phyloP scores from a whole-genome alignment of 2,888 invertebrate genomes.

The Phengaris alcon region DNA sequence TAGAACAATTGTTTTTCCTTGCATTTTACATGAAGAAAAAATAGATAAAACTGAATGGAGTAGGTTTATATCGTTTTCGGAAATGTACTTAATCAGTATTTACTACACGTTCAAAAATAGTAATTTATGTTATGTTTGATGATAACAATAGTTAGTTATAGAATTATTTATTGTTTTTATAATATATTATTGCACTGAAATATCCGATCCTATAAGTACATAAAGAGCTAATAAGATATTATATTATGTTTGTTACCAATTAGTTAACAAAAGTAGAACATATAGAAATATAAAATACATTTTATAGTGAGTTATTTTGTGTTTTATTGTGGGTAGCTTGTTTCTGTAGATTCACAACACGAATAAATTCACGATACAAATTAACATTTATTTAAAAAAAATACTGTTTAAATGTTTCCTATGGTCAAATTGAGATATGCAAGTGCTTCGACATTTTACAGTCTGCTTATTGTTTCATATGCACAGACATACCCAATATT shows the following conservation, averaged over 20 bases:
- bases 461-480: background rate
- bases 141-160: constrained; percentile 8
- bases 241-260: constrained; percentile 25
- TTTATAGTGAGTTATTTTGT: constrained; percentile 23
- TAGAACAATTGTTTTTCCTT: constrained; percentile 8
- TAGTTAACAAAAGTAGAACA: constrained; percentile 9
- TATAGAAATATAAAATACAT: constrained; percentile 24
- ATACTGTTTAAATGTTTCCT: background rate
- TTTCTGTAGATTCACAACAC: background rate
- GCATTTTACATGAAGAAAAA: constrained; percentile 25
- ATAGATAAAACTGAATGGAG: constrained; percentile 24
- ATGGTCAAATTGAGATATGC: background rate
- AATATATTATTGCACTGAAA: constrained; percentile 6
- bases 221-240: constrained; percentile 10
- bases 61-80: constrained; percentile 22
- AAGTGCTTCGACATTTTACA: background rate
- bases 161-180: constrained; percentile 25
- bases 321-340: constrained; percentile 14
- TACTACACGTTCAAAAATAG: constrained; percentile 15
- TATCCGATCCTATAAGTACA: background rate
- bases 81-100: constrained; percentile 29
- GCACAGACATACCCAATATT: background rate
- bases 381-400: background rate
- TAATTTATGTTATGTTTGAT: constrained; percentile 24
- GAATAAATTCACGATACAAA: background rate